A percentile compares a stretch with the other conserved stretches of the same genome.
Evolutionary conservation across 2,113 vertebrate species (phyloP).

Genomic region (Antigone vipio): DNA sequence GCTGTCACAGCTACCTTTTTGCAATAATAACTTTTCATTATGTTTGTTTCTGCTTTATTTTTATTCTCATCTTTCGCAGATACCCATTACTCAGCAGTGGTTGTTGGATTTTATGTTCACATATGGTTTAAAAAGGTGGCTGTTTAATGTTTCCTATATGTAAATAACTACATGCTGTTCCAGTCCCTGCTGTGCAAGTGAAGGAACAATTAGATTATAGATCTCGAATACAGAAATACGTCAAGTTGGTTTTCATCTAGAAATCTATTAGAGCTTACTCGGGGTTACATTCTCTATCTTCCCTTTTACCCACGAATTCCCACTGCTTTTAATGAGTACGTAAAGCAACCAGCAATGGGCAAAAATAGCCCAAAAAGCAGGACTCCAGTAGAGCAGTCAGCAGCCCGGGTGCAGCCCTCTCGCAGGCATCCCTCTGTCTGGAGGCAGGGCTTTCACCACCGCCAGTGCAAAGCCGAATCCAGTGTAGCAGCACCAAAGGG

Average conservation of each 20-base stretch:
- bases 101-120: slow-evolving; percentile 28
- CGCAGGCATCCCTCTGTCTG: rapidly evolving
- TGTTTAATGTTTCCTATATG: slow-evolving; percentile 57
- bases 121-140: slow-evolving; percentile 31
- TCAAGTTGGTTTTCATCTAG: slow-evolving; percentile 15
- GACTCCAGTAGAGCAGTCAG: background rate
- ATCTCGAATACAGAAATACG: background rate
- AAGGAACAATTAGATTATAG: slow-evolving; percentile 11
- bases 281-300: background rate
- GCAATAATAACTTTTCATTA: background rate
- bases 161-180: slow-evolving; percentile 49
- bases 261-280: background rate
- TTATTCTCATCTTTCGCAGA: background rate
- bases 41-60: background rate
- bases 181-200: background rate
- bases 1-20: background rate
- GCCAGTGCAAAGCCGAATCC: rapidly evolving
- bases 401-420: background rate
- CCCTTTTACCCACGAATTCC: background rate
- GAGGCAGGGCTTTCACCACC: background rate
- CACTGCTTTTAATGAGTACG: background rate
- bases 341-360: background rate
- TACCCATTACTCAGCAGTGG: background rate
- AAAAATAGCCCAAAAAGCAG: background rate
- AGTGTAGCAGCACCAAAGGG: rapidly evolving